Evolutionary conservation across 2,797 vertebrate genomes (phyloP), one percentile per base, ranked within the genome.

Genomic region (Muscicapa striata): DNA sequence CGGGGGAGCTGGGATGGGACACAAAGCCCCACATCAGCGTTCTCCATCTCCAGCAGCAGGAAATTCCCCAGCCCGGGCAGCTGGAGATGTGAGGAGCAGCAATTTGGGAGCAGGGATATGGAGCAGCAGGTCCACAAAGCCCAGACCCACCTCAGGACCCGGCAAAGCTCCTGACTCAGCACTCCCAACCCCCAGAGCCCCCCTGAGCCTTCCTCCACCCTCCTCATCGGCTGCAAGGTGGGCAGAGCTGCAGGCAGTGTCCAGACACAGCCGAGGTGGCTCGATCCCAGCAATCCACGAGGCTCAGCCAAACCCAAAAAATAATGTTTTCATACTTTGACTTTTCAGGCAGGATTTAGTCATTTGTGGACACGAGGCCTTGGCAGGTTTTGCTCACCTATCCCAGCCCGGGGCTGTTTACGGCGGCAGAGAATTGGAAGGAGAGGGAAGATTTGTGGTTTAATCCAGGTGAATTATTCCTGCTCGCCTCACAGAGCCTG

Each of bases 331-430:
- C 85, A 49, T 94, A 83, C 90, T 91, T 29, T 1, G 90, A 77
- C 82, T 96, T 96, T 95, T 87, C 90, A 95, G 93, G 93, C 90
- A 83, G 93, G 93, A 94, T 95, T 95, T 95, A 95, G 93, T 93
- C 93, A 93, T 93, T 87, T 94, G 95, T 83, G 93, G 95, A 87
- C 90, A 83, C 61, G 36, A 69, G 85, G 90, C 85, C 85, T 93
- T 89, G 90, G 94, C 95, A 76, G 93, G 36, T 88, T 73, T 49
- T 2, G 15, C 93, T 95, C 45, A 85, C 94, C 94, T 66, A 10
- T 72, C 55, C 87, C 84, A 48, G 73, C 8, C 27, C 20, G 77
- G n/a, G 21, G 92, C 90, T 86, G 86, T 46, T 76, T 54, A 23
- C 2, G 1, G 16, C 21, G 0, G 76, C 76, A 26, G 23, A 54